A percentile compares a stretch with the other conserved stretches of the same genome.
phyloP scores from a whole-genome alignment of 35 echinoderm and acorn worm species.

The Acanthaster planci region DNA sequence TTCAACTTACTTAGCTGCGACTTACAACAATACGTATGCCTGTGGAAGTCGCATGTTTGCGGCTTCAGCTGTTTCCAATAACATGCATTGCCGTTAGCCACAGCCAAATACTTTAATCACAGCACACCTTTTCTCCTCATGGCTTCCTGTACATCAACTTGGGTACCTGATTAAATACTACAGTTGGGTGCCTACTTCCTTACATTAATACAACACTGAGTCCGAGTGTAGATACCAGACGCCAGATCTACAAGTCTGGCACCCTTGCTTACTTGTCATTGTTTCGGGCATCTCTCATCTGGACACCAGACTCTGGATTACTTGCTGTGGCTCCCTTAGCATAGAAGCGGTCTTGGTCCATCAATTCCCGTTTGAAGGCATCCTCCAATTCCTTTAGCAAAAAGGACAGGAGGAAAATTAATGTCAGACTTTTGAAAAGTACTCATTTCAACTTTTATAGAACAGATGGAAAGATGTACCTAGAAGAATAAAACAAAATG shows the following conservation, averaged over 20 bases:
- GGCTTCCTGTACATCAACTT: too few species aligned
- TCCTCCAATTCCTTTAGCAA: slow-evolving; percentile 54
- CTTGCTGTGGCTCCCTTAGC: slow-evolving; percentile 14
- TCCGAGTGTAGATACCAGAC: too few species aligned
- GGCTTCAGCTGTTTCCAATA: too few species aligned
- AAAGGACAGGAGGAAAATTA: slow-evolving; percentile 18
- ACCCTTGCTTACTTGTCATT: not conserved
- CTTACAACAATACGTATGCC: too few species aligned
- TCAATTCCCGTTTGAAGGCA: slow-evolving; percentile 34
- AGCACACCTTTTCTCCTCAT: too few species aligned
- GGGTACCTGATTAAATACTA: too few species aligned
- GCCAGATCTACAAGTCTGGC: not conserved
- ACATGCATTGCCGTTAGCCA: too few species aligned
- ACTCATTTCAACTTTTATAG: not conserved
- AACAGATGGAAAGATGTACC: not conserved
- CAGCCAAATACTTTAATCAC: too few species aligned
- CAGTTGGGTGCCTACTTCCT: too few species aligned
- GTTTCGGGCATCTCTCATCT: slow-evolving; percentile 9
- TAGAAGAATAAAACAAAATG: not conserved
- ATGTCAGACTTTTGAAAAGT: slow-evolving; percentile 2
- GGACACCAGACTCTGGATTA: slow-evolving; percentile 15
- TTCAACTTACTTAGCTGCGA: too few species aligned
- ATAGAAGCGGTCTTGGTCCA: slow-evolving; percentile 71
- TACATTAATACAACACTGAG: too few species aligned
- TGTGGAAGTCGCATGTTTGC: too few species aligned